Conservation (phyloP, 2,888 invertebrate genomes). For the Eupithecia vulgata region DNA sequence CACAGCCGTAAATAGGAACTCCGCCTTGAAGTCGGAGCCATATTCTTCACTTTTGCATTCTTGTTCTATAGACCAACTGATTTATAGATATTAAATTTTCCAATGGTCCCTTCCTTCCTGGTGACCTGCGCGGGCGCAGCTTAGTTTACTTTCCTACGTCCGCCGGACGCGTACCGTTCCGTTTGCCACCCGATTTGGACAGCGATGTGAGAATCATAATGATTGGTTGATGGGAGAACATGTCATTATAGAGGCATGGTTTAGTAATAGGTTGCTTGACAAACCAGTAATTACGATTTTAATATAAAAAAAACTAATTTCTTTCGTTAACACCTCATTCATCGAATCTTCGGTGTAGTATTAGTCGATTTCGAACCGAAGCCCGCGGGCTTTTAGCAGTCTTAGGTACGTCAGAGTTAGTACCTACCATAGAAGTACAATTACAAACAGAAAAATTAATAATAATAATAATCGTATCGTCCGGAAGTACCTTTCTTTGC, state of each 20-base stretch:
- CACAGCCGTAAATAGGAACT: too few species aligned
- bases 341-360: too few species aligned
- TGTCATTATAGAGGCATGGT: slow-evolving; percentile 5
- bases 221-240: slow-evolving; percentile 10
- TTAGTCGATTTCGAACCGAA: too few species aligned
- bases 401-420: too few species aligned
- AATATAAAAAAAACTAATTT: too few species aligned
- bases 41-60: neutral
- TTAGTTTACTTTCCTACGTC: slow-evolving; percentile 69
- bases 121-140: slow-evolving; percentile 47
- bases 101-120: slow-evolving; percentile 22
- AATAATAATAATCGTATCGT: too few species aligned
- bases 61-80: neutral
- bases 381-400: too few species aligned
- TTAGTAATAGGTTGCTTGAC: neutral
- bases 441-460: too few species aligned
- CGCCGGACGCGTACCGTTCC: slow-evolving; percentile 68
- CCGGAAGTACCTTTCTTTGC: too few species aligned
- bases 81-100: slow-evolving; percentile 4
- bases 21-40: too few species aligned
- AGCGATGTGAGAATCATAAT: slow-evolving; percentile 26
- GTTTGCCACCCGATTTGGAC: slow-evolving; percentile 38
- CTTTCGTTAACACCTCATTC: too few species aligned
- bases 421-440: too few species aligned
- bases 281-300: neutral